Conservation (phyloP, 2,888 invertebrate species). For the Tetragonula carbonaria region DNA sequence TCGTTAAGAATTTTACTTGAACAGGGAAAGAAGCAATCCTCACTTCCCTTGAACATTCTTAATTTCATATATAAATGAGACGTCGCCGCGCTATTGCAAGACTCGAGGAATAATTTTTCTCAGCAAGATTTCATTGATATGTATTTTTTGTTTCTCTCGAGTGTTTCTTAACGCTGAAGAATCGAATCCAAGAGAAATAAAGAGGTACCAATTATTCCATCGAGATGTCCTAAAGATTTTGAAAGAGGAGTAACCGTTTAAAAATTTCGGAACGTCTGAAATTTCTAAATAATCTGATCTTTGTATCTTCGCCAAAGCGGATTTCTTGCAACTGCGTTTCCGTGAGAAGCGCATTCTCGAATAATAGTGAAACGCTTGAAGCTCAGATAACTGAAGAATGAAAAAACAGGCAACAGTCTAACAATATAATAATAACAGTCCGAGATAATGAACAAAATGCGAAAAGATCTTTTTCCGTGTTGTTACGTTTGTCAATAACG, state of each 20-base stretch:
- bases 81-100: neutral
- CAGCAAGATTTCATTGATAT: neutral
- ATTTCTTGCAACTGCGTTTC: constrained; percentile 21
- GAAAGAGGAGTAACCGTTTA: neutral
- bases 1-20: neutral
- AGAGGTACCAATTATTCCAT: neutral
- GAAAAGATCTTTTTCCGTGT: neutral
- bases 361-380: neutral
- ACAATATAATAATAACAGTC: neutral
- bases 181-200: neutral
- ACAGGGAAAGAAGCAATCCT: neutral
- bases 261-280: neutral
- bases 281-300: neutral
- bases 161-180: neutral
- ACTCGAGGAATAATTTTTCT: too few relatives aligned
- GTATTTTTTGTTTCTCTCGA: neutral
- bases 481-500: neutral
- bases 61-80: neutral
- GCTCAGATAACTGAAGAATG: constrained; percentile 1
- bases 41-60: constrained; percentile 4
- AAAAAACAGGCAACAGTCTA: neutral
- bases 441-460: constrained; percentile 1
- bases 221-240: neutral
- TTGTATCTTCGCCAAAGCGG: neutral
- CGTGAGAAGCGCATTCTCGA: constrained; percentile 9